phyloP scores from a whole-genome alignment of 2,888 invertebrate species.

The Dryobotodes eremita region DNA sequence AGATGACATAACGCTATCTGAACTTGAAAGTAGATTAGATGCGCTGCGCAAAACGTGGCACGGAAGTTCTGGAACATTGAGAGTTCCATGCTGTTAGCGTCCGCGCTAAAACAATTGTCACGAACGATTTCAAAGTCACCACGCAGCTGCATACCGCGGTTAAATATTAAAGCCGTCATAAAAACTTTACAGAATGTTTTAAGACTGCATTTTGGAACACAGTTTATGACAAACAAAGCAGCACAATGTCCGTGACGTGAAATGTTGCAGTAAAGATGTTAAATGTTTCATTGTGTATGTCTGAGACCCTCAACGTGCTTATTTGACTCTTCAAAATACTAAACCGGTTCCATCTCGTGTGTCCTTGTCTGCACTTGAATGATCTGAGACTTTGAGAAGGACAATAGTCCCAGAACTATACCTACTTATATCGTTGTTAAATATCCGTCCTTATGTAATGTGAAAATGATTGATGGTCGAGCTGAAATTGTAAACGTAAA shows the following conservation, averaged over 20 bases:
- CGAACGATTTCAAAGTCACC: conserved; percentile 37
- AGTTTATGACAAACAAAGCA: conserved; percentile 47
- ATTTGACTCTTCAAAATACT: conserved; percentile 49
- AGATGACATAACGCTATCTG: conserved; percentile 54
- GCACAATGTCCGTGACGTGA: conserved; percentile 38
- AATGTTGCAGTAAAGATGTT: conserved; percentile 45
- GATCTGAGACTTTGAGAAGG: conserved; percentile 21
- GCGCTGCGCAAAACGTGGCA: conserved; percentile 32
- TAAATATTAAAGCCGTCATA: conserved; percentile 28
- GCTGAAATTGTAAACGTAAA: conserved; percentile 22
- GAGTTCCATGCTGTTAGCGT: conserved; percentile 28
- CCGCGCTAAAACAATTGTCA: conserved; percentile 18
- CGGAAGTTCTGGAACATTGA: conserved; percentile 24
- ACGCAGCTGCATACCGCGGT: conserved; percentile 18
- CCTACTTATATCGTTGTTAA: conserved; percentile 41
- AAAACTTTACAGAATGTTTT: conserved; percentile 44
- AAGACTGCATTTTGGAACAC: conserved; percentile 42
- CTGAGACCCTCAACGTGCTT: conserved; percentile 28
- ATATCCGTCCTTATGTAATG: conserved; percentile 64
- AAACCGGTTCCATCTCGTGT: conserved; percentile 58
- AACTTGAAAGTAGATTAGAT: conserved; percentile 55
- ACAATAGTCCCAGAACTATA: conserved; percentile 38
- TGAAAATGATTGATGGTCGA: conserved; percentile 54
- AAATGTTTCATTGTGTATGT: conserved; percentile 58
- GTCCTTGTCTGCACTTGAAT: conserved; percentile 64